Percentiles rank a stretch among this genome's conserved stretches.
Conservation (phyloP, 2,113 vertebrate genomes). For the Ageneiosus marmoratus region DNA sequence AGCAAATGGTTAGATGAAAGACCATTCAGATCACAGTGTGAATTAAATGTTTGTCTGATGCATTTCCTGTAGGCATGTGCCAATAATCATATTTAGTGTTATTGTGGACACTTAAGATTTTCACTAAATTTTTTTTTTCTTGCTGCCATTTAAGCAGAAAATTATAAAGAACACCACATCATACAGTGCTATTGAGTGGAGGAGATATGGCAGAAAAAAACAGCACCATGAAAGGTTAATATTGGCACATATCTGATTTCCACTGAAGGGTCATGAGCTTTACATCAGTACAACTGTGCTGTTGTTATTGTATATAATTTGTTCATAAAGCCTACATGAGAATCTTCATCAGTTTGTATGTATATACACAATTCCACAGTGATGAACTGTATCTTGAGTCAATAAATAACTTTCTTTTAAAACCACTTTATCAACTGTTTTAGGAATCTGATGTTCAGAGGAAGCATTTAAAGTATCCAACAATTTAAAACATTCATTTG, state of each 20-base stretch:
- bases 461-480: background rate
- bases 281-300: background rate
- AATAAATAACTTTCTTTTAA: conserved; percentile 19
- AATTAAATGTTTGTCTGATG: background rate
- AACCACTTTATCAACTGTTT: background rate
- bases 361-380: background rate
- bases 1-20: background rate
- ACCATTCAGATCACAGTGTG: background rate
- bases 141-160: background rate
- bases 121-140: no score
- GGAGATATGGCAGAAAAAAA: background rate
- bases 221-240: background rate
- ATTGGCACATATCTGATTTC: background rate
- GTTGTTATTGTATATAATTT: conserved; percentile 31
- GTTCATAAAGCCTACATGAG: conserved; percentile 12
- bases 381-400: conserved; percentile 18
- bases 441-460: background rate
- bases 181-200: background rate
- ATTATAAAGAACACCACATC: background rate
- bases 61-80: background rate
- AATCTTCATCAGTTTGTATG: background rate
- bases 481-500: background rate
- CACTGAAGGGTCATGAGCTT: background rate
- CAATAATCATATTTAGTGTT: background rate
- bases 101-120: background rate